Evolutionary conservation across 2,888 invertebrate genomes (phyloP).

Genomic region (Platycnemis pennipes): DNA sequence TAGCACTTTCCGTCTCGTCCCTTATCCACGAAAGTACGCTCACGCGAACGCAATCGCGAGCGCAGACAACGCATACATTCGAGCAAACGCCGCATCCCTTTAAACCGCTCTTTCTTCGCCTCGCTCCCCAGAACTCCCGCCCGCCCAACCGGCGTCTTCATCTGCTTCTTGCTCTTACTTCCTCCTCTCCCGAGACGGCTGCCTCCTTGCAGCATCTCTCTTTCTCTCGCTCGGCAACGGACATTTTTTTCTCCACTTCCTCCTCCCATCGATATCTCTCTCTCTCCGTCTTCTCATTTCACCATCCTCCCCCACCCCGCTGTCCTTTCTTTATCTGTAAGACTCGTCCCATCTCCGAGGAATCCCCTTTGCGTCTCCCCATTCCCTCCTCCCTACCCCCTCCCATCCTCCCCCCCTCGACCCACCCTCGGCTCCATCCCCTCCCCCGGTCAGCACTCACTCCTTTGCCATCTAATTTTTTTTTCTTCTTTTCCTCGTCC

Average conservation of each 20-base stretch:
- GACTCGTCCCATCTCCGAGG: not conserved
- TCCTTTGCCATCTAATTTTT: not conserved
- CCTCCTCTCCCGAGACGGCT: not conserved
- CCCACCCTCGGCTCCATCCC: not conserved
- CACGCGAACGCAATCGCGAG: not conserved
- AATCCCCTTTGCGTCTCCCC: not conserved
- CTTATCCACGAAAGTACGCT: not conserved
- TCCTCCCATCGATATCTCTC: constrained; percentile 21
- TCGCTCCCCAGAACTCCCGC: not conserved
- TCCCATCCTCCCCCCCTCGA: not conserved
- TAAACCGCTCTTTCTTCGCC: not conserved
- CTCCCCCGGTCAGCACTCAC: not conserved
- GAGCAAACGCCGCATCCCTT: not conserved
- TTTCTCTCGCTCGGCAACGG: not conserved
- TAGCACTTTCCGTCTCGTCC: too few species aligned
- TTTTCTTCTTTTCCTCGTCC: not conserved
- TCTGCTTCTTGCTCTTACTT: not conserved
- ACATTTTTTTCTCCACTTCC: constrained; percentile 10
- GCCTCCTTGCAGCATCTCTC: not conserved
- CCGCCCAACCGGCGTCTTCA: too few species aligned
- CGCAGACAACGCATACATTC: not conserved
- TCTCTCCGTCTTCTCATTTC: constrained; percentile 20
- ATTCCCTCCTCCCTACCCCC: not conserved
- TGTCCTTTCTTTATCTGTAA: not conserved
- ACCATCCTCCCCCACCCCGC: not conserved